phyloP scores from a whole-genome alignment of 2,113 vertebrate species.

The Siphamia tubifer region DNA sequence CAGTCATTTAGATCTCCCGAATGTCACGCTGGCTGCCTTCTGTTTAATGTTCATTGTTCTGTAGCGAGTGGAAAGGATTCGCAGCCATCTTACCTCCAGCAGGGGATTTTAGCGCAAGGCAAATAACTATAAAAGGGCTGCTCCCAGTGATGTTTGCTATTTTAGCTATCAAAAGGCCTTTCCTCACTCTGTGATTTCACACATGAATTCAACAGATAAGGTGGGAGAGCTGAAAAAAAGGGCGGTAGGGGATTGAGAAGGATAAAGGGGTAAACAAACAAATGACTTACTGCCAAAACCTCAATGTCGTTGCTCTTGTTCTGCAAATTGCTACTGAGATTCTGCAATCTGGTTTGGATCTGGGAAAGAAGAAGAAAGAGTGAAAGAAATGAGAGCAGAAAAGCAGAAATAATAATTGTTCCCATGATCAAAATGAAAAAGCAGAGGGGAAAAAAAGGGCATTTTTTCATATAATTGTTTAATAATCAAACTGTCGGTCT shows the following conservation, averaged over 20 bases:
- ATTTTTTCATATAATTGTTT: constrained; percentile 17
- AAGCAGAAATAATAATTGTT: constrained; percentile 20
- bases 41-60: constrained; percentile 50
- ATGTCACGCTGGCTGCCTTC: constrained; percentile 40
- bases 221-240: neutral
- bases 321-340: constrained; percentile 87
- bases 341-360: constrained; percentile 95
- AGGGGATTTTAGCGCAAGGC: constrained; percentile 1
- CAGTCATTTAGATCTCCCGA: constrained; percentile 20
- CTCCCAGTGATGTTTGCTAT: constrained; percentile 43
- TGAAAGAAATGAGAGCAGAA: neutral
- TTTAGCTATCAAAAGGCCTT: constrained; percentile 39
- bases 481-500: neutral
- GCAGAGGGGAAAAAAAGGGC: neutral
- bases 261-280: constrained; percentile 45
- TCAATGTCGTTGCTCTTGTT: constrained; percentile 95
- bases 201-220: constrained; percentile 60
- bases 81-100: constrained; percentile 25
- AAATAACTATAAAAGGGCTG: constrained; percentile 33
- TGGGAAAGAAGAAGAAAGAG: constrained; percentile 53
- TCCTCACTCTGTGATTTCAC: constrained; percentile 53
- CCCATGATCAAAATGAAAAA: constrained; percentile 40
- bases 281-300: constrained; percentile 92
- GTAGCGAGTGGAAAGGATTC: constrained; percentile 24
- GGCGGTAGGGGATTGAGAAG: neutral